Conservation (phyloP, 1,140 invertebrate species). For the Melipona quadrifasciata region DNA sequence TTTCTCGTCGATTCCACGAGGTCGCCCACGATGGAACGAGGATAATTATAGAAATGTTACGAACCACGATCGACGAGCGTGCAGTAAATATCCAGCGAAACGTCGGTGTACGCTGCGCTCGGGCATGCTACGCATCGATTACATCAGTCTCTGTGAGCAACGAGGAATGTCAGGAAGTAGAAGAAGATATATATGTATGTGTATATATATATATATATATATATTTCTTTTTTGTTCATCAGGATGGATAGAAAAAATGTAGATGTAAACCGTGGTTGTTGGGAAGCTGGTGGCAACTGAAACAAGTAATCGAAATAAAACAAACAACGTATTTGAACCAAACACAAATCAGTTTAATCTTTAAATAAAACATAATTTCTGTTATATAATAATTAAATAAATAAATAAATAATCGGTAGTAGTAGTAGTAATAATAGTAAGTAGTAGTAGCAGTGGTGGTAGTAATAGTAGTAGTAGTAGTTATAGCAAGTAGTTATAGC, state of each 20-base stretch:
- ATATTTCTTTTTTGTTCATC: not conserved
- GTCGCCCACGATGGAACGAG: conserved; percentile 22
- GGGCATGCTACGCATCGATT: conserved; percentile 18
- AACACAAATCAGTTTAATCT: conserved; percentile 82
- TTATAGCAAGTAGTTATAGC: conserved; percentile 51
- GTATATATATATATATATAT: not conserved
- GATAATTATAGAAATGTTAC: conserved; percentile 51
- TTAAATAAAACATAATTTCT: conserved; percentile 81
- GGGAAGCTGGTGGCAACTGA: conserved; percentile 68
- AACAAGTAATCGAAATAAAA: conserved; percentile 80
- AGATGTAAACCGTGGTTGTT: conserved; percentile 30
- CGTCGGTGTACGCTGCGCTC: not conserved
- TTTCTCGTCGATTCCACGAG: not conserved
- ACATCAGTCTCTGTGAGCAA: conserved; percentile 48
- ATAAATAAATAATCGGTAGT: conserved; percentile 80
- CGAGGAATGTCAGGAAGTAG: conserved; percentile 46
- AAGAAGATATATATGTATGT: not conserved
- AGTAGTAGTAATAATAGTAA: conserved; percentile 69
- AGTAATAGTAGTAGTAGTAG: conserved; percentile 64
- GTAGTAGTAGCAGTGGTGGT: conserved; percentile 64
- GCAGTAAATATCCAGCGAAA: conserved; percentile 21
- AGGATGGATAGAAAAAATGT: conserved; percentile 4
- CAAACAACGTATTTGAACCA: conserved; percentile 79
- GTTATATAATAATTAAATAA: conserved; percentile 81
- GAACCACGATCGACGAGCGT: conserved; percentile 57